A percentile compares a stretch with the other conserved stretches of the same genome.
Conservation (phyloP, 2,797 vertebrate species). For the Tinamus major region DNA sequence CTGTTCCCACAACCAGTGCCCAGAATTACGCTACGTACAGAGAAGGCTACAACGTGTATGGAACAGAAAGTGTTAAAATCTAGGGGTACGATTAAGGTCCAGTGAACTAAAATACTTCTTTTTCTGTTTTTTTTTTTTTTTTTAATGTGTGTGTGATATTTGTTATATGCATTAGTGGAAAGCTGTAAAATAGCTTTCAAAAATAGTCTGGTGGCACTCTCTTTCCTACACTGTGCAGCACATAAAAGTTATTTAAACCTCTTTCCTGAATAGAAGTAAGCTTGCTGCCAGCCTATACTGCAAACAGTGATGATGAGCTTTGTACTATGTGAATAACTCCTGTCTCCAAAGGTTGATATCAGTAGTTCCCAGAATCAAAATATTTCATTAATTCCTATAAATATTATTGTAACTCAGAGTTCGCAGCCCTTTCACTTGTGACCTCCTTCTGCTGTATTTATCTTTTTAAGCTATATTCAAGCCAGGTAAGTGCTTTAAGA, state of each 20-base stretch:
- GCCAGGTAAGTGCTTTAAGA: conserved; percentile 71
- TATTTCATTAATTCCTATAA: conserved; percentile 5
- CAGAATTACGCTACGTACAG: conserved; percentile 99
- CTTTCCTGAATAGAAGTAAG: not conserved
- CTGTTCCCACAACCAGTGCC: conserved; percentile 95
- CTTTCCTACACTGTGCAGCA: not conserved
- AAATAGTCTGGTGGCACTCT: not conserved
- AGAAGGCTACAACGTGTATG: conserved; percentile 99
- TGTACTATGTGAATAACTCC: not conserved
- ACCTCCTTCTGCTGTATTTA: not conserved
- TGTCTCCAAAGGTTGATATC: not conserved
- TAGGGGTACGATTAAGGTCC: conserved; percentile 89
- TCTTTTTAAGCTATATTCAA: conserved; percentile 29
- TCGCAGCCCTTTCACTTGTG: not conserved
- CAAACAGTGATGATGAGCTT: not conserved
- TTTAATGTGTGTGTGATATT: not conserved
- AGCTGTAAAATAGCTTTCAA: not conserved
- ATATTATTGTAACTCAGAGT: not conserved
- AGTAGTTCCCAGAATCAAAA: not conserved
- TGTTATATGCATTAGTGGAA: not conserved
- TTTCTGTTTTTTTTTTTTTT: not conserved
- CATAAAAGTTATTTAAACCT: not conserved
- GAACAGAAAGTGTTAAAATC: conserved; percentile 99
- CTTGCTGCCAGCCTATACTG: not conserved
- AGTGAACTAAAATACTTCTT: conserved; percentile 42